Evolutionary conservation across 2,797 vertebrate genomes (phyloP), one percentile per base, ranked within the genome.

Genomic region (Poecilia picta): DNA sequence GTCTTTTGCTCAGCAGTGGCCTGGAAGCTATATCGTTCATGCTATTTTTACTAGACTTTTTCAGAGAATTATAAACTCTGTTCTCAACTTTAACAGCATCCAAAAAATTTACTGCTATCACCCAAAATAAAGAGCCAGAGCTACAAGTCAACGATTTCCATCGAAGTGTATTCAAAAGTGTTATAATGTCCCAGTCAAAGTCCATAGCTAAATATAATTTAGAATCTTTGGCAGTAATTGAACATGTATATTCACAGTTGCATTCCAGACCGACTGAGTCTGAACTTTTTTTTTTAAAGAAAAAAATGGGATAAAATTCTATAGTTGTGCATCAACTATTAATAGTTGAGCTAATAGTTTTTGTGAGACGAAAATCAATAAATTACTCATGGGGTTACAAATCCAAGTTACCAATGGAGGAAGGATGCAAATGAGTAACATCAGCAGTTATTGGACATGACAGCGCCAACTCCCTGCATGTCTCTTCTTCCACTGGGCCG

Each of bases 401-500:
- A 31, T 31, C 15, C 23, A 59, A 13, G 6, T 31, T 59, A 59
- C 57, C 28, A 7, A 6, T 31, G 28, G 39, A 73, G 55, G 39
- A 62, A 33, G 43, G 62, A 83, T 68, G 72, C 76, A 86, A 81
- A 78, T 25, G 73, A 84, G 70, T 2, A 73, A 81, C 43, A 83
- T 13, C 31, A 73, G 45, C 64, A 62, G 76, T 76, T 77, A 79
- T 81, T 75, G 66, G 72, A 82, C 55, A n/a, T n/a, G 55, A 80
- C 36, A 62, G 43, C 46, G 68, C 78, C 41, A 15, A 57, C 73
- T 82, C 49, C 39, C 73, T 47, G 77, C 74, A 68, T 72, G 82
- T 79, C 78, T 80, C 81, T 46, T 76, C 74, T 74, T 66, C 77
- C 86, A 74, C 72, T 79, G 74, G 76, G 73, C 75, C 53, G 51